Evolutionary conservation across 2,888 invertebrate species (phyloP).

Genomic region (Drosophila histrio): DNA sequence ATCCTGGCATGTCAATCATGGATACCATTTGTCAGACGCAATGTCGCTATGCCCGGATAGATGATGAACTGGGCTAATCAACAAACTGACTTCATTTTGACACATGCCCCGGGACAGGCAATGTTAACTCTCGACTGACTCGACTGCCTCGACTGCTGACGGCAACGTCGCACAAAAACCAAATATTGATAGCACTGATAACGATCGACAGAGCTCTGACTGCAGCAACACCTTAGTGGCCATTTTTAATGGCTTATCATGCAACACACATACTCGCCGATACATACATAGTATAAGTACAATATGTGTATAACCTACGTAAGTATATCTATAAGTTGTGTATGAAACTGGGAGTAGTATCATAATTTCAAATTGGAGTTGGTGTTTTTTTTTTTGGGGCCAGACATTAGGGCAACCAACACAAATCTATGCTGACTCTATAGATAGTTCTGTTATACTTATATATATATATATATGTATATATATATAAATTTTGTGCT

Average conservation of each 20-base stretch:
- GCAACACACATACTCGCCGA: slow-evolving; percentile 42
- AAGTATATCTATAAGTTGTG: slow-evolving; percentile 3
- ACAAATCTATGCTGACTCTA: slow-evolving; percentile 49
- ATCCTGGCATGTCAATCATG: slow-evolving; percentile 74
- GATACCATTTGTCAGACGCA: slow-evolving; percentile 48
- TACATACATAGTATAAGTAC: neutral
- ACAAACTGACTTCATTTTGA: slow-evolving; percentile 70
- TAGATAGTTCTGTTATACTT: slow-evolving; percentile 30
- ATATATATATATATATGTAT: slow-evolving; percentile 60
- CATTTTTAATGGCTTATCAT: slow-evolving; percentile 77
- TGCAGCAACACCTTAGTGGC: slow-evolving; percentile 62
- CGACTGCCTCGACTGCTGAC: slow-evolving; percentile 4
- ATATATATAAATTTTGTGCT: slow-evolving; percentile 77
- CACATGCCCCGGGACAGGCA: slow-evolving; percentile 49
- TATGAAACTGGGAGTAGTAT: slow-evolving; percentile 11
- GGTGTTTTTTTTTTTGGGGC: slow-evolving; percentile 27
- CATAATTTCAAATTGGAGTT: slow-evolving; percentile 10
- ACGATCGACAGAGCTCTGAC: slow-evolving; percentile 56
- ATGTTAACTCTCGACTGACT: slow-evolving; percentile 3
- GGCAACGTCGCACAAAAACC: slow-evolving; percentile 47
- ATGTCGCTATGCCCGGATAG: slow-evolving; percentile 47
- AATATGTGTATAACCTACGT: too few species aligned
- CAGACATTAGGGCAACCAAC: slow-evolving; percentile 51
- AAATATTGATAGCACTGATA: slow-evolving; percentile 74
- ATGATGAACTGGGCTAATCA: slow-evolving; percentile 57